A percentile compares a stretch with the other conserved stretches of the same genome.
phyloP scores from a whole-genome alignment of 2,797 vertebrate species.

The Neomorphus geoffroyi region DNA sequence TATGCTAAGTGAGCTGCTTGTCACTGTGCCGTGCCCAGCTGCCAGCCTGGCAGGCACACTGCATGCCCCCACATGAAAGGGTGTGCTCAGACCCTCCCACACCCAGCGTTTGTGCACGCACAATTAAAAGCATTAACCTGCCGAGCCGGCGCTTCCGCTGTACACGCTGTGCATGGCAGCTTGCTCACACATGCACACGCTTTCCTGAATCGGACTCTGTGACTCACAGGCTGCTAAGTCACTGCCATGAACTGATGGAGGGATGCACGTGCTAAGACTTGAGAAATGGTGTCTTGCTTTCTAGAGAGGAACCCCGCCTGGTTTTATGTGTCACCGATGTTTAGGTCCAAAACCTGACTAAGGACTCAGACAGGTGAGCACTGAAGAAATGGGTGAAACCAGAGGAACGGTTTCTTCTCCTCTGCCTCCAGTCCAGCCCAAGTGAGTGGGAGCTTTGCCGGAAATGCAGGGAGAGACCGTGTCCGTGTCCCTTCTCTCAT shows the following conservation, averaged over 20 bases:
- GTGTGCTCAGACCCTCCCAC: not conserved
- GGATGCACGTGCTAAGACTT: not conserved
- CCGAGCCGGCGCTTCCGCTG: rapidly evolving
- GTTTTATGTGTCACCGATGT: not conserved
- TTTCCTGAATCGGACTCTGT: not conserved
- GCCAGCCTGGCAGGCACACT: not conserved
- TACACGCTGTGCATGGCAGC: not conserved
- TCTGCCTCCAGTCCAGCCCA: not conserved
- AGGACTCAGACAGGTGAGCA: not conserved
- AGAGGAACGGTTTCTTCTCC: not conserved
- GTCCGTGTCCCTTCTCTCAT: not conserved
- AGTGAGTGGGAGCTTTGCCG: not conserved
- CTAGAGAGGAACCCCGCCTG: not conserved
- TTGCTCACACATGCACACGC: rapidly evolving
- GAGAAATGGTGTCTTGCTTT: not conserved
- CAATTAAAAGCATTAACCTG: not conserved
- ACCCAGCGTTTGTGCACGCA: rapidly evolving
- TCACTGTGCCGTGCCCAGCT: not conserved
- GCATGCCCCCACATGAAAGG: not conserved
- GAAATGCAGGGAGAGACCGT: not conserved
- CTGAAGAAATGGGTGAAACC: not conserved
- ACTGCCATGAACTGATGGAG: not conserved
- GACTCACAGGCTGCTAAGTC: not conserved
- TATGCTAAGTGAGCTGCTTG: not conserved
- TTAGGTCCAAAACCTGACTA: not conserved